These are phyloP conservation scores for Thymelicus acteon DNA, from an alignment of 2,888 invertebrate species.

Conservation along the genomic window DNA sequence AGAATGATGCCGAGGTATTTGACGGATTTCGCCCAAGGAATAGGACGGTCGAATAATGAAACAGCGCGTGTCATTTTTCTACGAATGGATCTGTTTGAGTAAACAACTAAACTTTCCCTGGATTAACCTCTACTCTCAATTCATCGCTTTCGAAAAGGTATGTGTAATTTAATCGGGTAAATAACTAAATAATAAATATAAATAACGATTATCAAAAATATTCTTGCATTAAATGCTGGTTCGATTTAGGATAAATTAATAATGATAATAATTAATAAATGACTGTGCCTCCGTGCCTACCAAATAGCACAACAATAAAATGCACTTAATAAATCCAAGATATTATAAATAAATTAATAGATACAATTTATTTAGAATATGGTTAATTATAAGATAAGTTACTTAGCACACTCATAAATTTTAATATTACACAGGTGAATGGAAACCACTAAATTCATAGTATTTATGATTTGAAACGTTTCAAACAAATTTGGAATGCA, in stretches of 20 bases:
- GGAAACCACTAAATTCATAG: neutral
- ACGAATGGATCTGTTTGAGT: too few species aligned
- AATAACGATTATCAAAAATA: constrained; percentile 5
- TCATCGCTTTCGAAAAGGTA: too few species aligned
- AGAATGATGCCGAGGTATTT: too few species aligned
- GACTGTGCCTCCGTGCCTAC: constrained; percentile 82
- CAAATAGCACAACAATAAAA: constrained; percentile 74
- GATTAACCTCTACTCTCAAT: too few species aligned
- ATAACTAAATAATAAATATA: too few species aligned
- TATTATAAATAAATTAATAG: constrained; percentile 6
- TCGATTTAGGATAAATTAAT: constrained; percentile 49
- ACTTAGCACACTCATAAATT: constrained; percentile 22
- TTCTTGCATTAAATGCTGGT: constrained; percentile 29
- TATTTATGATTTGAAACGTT: too few species aligned
- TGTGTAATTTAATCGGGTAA: too few species aligned
- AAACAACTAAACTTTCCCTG: too few species aligned
- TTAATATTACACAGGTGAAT: neutral
- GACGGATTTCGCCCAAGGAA: too few species aligned
- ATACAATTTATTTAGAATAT: constrained; percentile 10
- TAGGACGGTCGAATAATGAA: too few species aligned
- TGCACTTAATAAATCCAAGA: constrained; percentile 48
- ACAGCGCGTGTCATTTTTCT: too few species aligned
- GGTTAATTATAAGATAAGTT: constrained; percentile 1
- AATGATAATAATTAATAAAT: constrained; percentile 56
- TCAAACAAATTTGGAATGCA: too few species aligned